These are phyloP conservation scores for Cryptotermes secundus DNA, from an alignment of 1,140 invertebrate species.

Conservation along the genomic window DNA sequence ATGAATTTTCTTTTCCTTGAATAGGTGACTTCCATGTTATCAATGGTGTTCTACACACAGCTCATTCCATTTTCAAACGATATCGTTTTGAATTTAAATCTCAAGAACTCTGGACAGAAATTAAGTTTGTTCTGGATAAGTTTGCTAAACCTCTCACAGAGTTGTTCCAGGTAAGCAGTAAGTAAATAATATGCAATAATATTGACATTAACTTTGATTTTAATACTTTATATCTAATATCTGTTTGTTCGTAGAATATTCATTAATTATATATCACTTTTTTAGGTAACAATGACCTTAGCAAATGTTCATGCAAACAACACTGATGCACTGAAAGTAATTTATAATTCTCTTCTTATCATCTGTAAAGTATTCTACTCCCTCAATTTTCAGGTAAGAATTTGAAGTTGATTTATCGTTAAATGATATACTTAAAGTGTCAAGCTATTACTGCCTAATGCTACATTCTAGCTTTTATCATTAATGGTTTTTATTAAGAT, in stretches of 20 bases:
- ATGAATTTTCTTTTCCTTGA: not conserved
- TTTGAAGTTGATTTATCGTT: not conserved
- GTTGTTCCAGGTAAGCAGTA: slow-evolving; percentile 71
- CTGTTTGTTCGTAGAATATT: not conserved
- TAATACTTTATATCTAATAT: not conserved
- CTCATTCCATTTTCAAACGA: slow-evolving; percentile 93
- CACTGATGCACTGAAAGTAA: slow-evolving; percentile 76
- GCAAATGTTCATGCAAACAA: slow-evolving; percentile 77
- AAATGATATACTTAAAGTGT: not conserved
- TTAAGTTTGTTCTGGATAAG: slow-evolving; percentile 92
- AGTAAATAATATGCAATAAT: slow-evolving; percentile 39
- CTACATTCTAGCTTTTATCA: too few species aligned
- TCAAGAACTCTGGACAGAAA: slow-evolving; percentile 91
- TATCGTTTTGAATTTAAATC: slow-evolving; percentile 97
- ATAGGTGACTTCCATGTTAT: slow-evolving; percentile 90
- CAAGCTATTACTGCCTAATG: not conserved
- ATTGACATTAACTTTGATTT: not conserved
- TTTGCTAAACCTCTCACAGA: slow-evolving; percentile 93
- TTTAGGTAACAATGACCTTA: slow-evolving; percentile 80
- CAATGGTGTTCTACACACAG: slow-evolving; percentile 91
- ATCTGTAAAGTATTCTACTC: slow-evolving; percentile 97
- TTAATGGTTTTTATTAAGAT: too few species aligned
- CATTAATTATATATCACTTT: slow-evolving; percentile 38
- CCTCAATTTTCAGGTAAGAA: slow-evolving; percentile 82
- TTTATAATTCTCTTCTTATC: slow-evolving; percentile 85